phyloP scores from a whole-genome alignment of 2,113 vertebrate genomes.

The Onychorhynchus coronatus region DNA sequence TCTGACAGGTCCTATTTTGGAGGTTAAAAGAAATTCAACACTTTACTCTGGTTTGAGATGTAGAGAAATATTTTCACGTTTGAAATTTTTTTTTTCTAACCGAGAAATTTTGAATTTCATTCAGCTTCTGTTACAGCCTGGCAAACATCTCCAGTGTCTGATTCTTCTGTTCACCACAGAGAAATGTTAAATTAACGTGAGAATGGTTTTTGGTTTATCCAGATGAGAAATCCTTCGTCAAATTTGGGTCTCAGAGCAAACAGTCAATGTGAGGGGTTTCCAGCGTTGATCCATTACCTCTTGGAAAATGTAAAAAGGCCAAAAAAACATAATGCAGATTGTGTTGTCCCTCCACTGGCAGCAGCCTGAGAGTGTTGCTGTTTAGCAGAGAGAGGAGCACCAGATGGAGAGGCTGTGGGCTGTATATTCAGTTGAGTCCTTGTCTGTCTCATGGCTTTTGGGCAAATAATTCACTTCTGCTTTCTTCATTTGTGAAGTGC shows the following conservation, averaged over 20 bases:
- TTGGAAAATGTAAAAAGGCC: not conserved
- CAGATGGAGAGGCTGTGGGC: slow-evolving; percentile 10
- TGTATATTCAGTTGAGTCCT: not conserved
- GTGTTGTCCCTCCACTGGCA: not conserved
- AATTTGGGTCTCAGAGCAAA: not conserved
- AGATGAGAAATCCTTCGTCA: not conserved
- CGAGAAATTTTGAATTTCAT: not conserved
- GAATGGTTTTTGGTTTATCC: not conserved
- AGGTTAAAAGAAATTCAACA: not conserved
- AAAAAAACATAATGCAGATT: not conserved
- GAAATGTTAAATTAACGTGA: not conserved
- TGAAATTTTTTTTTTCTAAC: not conserved
- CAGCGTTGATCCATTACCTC: not conserved
- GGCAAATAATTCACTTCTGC: not conserved
- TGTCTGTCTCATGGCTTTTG: not conserved
- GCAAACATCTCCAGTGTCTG: not conserved
- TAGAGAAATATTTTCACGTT: not conserved
- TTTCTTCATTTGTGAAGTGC: not conserved
- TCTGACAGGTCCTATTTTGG: not conserved
- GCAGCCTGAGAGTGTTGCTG: not conserved
- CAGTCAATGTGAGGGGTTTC: not conserved
- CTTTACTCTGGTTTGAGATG: not conserved
- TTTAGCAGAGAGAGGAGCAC: not conserved
- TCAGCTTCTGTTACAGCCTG: not conserved
- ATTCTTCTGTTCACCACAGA: not conserved